Conservation (phyloP, 2,797 vertebrate genomes). For the Anomalospiza imberbis region DNA sequence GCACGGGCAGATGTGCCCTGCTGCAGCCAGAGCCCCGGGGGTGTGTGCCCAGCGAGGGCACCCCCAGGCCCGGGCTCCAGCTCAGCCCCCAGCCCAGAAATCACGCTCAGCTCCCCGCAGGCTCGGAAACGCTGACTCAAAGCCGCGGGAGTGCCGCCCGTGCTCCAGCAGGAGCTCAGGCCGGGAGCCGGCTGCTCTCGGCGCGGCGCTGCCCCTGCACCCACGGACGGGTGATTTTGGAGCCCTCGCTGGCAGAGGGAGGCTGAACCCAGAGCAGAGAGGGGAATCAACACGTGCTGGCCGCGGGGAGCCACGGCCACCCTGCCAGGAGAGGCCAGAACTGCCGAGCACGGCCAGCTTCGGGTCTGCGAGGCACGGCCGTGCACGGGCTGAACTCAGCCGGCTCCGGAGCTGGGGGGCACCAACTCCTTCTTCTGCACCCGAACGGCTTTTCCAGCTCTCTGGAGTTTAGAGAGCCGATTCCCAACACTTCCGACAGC, state of each 20-base stretch:
- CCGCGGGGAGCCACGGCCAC: fast-evolving
- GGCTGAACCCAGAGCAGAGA: fast-evolving
- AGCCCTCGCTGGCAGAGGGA: fast-evolving
- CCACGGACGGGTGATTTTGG: fast-evolving
- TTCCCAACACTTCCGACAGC: no score
- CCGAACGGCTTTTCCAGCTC: neutral
- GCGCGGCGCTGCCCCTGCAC: no score
- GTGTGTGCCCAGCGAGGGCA: fast-evolving
- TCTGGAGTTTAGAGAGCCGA: neutral
- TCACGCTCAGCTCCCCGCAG: neutral
- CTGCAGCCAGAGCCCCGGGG: no score
- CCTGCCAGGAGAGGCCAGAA: fast-evolving
- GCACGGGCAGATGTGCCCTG: neutral
- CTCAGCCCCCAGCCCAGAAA: neutral
- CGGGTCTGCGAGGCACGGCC: neutral
- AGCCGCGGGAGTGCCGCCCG: neutral
- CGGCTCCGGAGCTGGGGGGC: fast-evolving
- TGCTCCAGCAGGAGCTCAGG: fast-evolving
- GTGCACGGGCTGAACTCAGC: neutral
- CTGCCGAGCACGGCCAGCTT: neutral
- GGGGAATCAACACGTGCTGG: neutral
- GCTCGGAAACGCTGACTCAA: neutral
- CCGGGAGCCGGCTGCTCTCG: neutral
- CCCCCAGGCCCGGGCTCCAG: no score
- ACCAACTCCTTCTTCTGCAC: neutral